phyloP scores from a whole-genome alignment of 2,888 invertebrate species.

The Aphodius granarius region DNA sequence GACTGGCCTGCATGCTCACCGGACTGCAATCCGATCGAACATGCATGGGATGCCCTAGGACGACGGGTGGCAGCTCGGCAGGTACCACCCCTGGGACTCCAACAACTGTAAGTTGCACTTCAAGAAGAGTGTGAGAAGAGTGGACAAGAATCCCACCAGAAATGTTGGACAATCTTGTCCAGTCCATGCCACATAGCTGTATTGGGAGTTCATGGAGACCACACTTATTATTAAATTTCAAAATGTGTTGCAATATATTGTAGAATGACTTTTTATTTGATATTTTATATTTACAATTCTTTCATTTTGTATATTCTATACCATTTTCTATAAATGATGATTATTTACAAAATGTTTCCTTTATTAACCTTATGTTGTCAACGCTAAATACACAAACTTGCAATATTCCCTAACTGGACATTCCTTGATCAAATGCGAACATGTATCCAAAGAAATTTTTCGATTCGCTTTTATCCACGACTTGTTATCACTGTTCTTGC shows the following conservation, averaged over 20 bases:
- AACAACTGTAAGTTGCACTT: too few relatives aligned
- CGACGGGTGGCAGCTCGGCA: slow-evolving; percentile 1
- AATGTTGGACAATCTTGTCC: not conserved
- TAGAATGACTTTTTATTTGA: not conserved
- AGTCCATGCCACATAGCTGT: not conserved
- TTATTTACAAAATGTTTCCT: not conserved
- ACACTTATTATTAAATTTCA: not conserved
- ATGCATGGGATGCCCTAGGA: slow-evolving; percentile 4
- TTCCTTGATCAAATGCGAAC: not conserved
- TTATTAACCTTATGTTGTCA: not conserved
- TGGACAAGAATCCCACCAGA: not conserved
- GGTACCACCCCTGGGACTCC: too few relatives aligned
- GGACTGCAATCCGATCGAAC: slow-evolving; percentile 7
- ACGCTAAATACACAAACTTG: not conserved
- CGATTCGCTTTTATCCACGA: not conserved
- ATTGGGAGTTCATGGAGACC: not conserved
- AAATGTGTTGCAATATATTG: not conserved
- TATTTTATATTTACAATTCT: not conserved
- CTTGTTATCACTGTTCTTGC: too few relatives aligned
- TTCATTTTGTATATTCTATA: too few relatives aligned
- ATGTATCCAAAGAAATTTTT: not conserved
- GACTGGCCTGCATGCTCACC: not conserved
- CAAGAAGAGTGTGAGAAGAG: too few relatives aligned
- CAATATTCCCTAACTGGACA: not conserved
- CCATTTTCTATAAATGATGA: not conserved